Evolutionary conservation across 1,140 invertebrate species (phyloP).

Genomic region (Brachionus plicatilis): DNA sequence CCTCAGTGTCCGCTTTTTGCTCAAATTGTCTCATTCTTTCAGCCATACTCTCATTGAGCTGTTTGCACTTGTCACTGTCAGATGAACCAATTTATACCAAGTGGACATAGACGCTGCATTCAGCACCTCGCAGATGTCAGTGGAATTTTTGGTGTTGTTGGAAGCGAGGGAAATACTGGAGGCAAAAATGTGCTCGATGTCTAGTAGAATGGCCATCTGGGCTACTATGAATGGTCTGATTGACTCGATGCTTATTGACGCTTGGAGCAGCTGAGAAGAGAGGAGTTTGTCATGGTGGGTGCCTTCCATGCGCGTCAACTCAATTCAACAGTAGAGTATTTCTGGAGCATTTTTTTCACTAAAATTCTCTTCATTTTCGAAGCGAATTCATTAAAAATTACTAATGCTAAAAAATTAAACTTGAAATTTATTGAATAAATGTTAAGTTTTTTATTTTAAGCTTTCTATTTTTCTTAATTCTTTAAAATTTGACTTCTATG

Average conservation of each 20-base stretch:
- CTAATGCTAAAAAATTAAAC: too few species aligned
- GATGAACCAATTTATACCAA: slow-evolving; percentile 46
- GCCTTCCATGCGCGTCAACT: slow-evolving; percentile 91
- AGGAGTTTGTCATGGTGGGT: slow-evolving; percentile 86
- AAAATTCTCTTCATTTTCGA: too few species aligned
- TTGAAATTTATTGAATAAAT: too few species aligned
- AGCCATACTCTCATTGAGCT: slow-evolving; percentile 59
- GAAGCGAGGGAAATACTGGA: neutral
- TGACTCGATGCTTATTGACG: slow-evolving; percentile 88
- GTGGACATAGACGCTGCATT: slow-evolving; percentile 77
- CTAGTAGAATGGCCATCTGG: slow-evolving; percentile 64
- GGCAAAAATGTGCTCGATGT: slow-evolving; percentile 40
- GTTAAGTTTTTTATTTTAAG: too few species aligned
- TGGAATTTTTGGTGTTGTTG: neutral
- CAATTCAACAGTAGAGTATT: too few species aligned
- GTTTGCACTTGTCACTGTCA: slow-evolving; percentile 60
- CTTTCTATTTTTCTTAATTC: too few species aligned
- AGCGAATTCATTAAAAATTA: too few species aligned
- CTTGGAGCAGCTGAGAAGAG: slow-evolving; percentile 87
- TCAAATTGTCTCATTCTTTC: slow-evolving; percentile 77
- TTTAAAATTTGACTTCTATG: too few species aligned
- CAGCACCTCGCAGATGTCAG: slow-evolving; percentile 65
- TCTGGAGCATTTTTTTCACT: too few species aligned
- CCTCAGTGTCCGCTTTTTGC: slow-evolving; percentile 84
- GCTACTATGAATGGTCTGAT: slow-evolving; percentile 82